These are phyloP conservation scores for Chaenogobius annularis DNA, from an alignment of 2,113 vertebrate species.

Conservation along the genomic window DNA sequence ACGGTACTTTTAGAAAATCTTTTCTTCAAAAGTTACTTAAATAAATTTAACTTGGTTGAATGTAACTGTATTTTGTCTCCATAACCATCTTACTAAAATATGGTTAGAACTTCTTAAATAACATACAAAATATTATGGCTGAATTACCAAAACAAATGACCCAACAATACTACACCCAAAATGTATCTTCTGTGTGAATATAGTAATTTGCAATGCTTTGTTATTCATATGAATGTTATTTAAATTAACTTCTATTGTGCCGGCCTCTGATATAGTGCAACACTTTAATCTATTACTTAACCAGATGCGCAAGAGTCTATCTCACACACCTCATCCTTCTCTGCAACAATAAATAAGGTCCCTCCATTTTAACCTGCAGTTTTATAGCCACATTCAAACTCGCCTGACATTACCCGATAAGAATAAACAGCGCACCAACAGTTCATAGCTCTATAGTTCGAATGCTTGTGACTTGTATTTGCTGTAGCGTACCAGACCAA, in stretches of 20 bases:
- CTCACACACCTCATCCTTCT: not conserved
- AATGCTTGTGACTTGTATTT: not conserved
- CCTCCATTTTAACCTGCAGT: conserved; percentile 5
- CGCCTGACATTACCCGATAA: conserved; percentile 6
- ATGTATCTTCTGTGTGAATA: not conserved
- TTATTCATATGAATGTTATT: not conserved
- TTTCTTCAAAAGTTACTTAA: not conserved
- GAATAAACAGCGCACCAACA: not conserved
- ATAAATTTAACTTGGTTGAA: too few relatives aligned
- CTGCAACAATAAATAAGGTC: conserved; percentile 7
- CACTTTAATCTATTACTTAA: conserved; percentile 1
- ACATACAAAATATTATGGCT: not conserved
- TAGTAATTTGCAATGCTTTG: not conserved
- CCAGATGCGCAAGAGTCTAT: not conserved
- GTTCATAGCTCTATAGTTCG: not conserved
- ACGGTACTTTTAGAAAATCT: too few relatives aligned
- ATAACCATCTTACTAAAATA: not conserved
- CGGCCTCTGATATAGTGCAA: not conserved
- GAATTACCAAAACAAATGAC: not conserved
- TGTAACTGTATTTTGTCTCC: too few relatives aligned
- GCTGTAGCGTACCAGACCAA: not conserved
- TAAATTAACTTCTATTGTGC: not conserved
- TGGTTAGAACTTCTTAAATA: not conserved
- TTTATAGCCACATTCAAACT: conserved; percentile 9
- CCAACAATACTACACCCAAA: not conserved